Evolutionary conservation across 2,888 invertebrate genomes (phyloP).

Genomic region (Drosophila testacea): DNA sequence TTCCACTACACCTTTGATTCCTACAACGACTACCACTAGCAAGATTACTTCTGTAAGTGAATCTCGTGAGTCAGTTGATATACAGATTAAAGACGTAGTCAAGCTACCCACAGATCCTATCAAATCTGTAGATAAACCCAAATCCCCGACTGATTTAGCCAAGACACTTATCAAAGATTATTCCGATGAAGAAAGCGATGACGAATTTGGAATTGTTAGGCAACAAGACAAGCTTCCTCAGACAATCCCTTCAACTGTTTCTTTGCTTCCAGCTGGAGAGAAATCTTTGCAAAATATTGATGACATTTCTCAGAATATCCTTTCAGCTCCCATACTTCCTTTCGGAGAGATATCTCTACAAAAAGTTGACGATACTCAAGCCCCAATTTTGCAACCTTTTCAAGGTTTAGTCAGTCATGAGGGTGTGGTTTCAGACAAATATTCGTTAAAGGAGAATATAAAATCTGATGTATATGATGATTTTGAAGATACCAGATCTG

Average conservation of each 20-base stretch:
- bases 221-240: neutral
- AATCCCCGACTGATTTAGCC: too few species aligned
- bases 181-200: neutral
- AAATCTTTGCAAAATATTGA: too few species aligned
- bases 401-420: neutral
- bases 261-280: too few species aligned
- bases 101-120: neutral
- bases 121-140: neutral
- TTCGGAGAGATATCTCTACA: neutral
- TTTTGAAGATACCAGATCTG: slow-evolving; percentile 54
- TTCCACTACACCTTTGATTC: neutral
- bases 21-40: neutral
- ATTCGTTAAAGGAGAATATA: neutral
- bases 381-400: neutral
- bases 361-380: too few species aligned
- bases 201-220: neutral
- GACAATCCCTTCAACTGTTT: too few species aligned
- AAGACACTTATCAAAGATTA: too few species aligned
- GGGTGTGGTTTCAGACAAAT: neutral
- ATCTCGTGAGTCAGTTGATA: slow-evolving; percentile 3
- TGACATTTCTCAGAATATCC: neutral
- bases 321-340: neutral
- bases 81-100: neutral
- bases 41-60: neutral
- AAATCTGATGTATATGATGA: neutral